A percentile compares a stretch with the other conserved stretches of the same genome.
phyloP scores from a whole-genome alignment of 2,888 invertebrate genomes.

The Eupeodes latifasciatus region DNA sequence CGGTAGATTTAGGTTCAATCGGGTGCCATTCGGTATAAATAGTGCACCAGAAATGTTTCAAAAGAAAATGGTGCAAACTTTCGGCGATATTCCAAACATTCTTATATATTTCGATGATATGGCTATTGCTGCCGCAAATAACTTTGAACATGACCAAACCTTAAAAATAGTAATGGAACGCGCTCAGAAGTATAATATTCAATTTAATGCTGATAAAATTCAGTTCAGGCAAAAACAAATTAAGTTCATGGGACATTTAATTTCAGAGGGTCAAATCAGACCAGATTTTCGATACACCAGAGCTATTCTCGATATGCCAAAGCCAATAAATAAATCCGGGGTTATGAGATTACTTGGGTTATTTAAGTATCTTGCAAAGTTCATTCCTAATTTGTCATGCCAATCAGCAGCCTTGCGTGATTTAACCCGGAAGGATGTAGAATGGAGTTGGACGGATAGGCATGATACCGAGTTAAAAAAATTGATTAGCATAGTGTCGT shows the following conservation, averaged over 20 bases:
- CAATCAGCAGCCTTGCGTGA: conserved; percentile 54
- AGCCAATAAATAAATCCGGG: not conserved
- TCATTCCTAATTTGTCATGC: conserved; percentile 71
- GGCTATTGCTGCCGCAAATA: too few species aligned
- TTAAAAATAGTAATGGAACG: conserved; percentile 58
- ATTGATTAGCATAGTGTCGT: conserved; percentile 16
- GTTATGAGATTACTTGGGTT: too few species aligned
- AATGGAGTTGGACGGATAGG: conserved; percentile 77
- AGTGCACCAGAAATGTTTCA: conserved; percentile 79
- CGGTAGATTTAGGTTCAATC: conserved; percentile 77
- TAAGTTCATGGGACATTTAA: conserved; percentile 77
- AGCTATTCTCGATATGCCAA: conserved; percentile 31
- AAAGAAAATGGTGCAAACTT: conserved; percentile 77
- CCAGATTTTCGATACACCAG: conserved; percentile 62
- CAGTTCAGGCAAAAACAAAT: conserved; percentile 76
- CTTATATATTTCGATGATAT: conserved; percentile 79
- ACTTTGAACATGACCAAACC: too few species aligned
- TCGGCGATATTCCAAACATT: conserved; percentile 79
- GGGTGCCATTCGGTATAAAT: conserved; percentile 79
- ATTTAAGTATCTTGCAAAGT: conserved; percentile 1
- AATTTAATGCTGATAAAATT: conserved; percentile 78
- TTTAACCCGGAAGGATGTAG: conserved; percentile 71
- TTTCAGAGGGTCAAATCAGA: conserved; percentile 44
- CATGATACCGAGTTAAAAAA: conserved; percentile 16
- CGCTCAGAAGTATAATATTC: conserved; percentile 54